Base-by-base conservation (phyloP, 2,888 invertebrate genomes). In the Polymixis flavicincta region DNA sequence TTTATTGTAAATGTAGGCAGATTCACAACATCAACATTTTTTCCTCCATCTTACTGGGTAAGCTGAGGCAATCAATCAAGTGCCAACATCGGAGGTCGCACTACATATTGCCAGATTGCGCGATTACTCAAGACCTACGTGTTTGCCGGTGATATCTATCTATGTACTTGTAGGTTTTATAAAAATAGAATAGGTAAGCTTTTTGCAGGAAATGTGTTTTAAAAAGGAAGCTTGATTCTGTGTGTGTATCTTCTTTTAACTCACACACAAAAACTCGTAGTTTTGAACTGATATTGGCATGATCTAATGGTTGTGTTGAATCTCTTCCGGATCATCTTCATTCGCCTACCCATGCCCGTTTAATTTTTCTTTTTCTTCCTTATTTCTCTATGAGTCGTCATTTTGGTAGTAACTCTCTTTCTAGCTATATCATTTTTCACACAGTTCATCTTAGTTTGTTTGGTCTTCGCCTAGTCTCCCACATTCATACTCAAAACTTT, bases 61-160 rank as follows among this genome's bases (percentile, higher is more conserved):
- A 83, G 86, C 71, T 25, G 55, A 59, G 73, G 84, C 52, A 57
- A 84, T 84, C 84, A 76, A 83, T 84, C 86, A 86, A 63, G 50
- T 54, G 83, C 54, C 57, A 80, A 50, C 86, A 69, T 83, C 42
- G 73, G 45, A 78, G 79, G 64, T 78, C 64, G 71, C 72, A 83
- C 80, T 84, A 74, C 55, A 76, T 76, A 69, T 68, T 79, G 61
- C 76, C 66, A 83, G 86, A 84, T 86, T 84, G 75, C 63, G 57
- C 75, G 65, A 84, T 84, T 84, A 76, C 80, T 84, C 82, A 85
- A 45, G 55, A 82, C 63, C 72, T 85, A 85, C 85, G 85, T 76
- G 85, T 55, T 71, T 59, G 48, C 25, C 37, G 48, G 66, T 60
- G 72, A 64, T 85, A 76, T n/a, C 28, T 64, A 64, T 60, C 17